Evolutionary conservation across 2,888 invertebrate genomes (phyloP).

Genomic region (Neoascia interrupta): DNA sequence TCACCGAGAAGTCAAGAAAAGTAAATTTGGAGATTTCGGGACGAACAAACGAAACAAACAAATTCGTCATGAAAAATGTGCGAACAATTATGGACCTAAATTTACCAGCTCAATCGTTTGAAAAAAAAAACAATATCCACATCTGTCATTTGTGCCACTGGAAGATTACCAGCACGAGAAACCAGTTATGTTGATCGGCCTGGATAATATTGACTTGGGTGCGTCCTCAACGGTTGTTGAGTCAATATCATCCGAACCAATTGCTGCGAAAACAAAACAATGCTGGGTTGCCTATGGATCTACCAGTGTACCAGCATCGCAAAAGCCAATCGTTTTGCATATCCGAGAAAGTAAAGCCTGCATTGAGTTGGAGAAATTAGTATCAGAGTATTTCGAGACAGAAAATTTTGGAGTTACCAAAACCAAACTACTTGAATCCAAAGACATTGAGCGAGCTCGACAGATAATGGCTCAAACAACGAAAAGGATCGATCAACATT

Average conservation of each 20-base stretch:
- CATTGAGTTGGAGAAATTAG: conserved; percentile 15
- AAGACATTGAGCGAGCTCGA: conserved; percentile 14
- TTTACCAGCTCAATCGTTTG: not conserved
- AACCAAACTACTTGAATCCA: conserved; percentile 16
- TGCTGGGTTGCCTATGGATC: conserved; percentile 13
- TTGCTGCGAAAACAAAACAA: conserved; percentile 1
- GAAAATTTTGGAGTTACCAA: conserved; percentile 34
- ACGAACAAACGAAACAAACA: not conserved
- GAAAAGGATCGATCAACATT: conserved; percentile 14
- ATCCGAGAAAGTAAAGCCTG: conserved; percentile 7
- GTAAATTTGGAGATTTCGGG: not conserved
- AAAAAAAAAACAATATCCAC: not conserved
- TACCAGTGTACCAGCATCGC: not conserved
- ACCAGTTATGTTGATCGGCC: conserved; percentile 4
- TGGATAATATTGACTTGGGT: conserved; percentile 1
- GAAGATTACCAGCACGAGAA: not conserved
- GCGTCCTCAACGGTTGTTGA: not conserved
- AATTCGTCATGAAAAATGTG: not conserved
- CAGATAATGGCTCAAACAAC: conserved; percentile 29
- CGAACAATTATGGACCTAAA: not conserved
- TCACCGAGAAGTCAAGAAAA: conserved; percentile 4
- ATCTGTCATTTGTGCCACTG: not conserved
- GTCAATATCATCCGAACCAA: not conserved
- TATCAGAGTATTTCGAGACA: conserved; percentile 26
- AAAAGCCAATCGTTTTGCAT: conserved; percentile 6